Evolutionary conservation across 2,888 invertebrate genomes (phyloP), one percentile per base, ranked within the genome.

Genomic region (Spicauda simplicius): DNA sequence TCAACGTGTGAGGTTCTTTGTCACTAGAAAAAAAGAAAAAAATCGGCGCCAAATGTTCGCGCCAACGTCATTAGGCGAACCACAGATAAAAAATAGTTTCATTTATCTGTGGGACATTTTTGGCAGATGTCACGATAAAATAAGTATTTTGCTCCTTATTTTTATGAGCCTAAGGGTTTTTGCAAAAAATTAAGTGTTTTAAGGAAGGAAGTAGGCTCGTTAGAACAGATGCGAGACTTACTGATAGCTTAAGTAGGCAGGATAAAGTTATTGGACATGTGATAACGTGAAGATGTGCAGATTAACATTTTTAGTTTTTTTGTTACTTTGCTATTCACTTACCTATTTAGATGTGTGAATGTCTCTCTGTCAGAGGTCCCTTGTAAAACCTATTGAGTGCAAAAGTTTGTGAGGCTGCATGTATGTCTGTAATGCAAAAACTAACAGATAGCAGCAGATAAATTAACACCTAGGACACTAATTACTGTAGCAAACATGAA

Each of bases 1-100:
- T 80, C 77, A 78, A 77, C 84, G 87, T 87, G 89, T 90, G 88
- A 85, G 86, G 87, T 75, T 75, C 59, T 69, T 61, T 67, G 62
- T 58, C 64, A 57, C 56, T 65, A 59, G 70, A 73, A 75, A 37
- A 74, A 75, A 71, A 73, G 25, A 25, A 25, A 79, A 77, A 74
- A 76, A 73, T 76, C 77, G 87, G 86, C 87, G 87, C 87, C 88
- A 84, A 85, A 84, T 77, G 80, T 82, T 84, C 79, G 82, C 83
- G 82, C 85, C 81, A 79, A 80, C 69, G 82, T 83, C 84, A 81
- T 86, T 85, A 85, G 73, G 71, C 78, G 73, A 72, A 75, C 76
- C 80, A 82, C 73, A 86, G 87, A 88, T 86, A 86, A 86, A 80
- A 73, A 67, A 61, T 73, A 71, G 71, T 73, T 73, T 73, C 70